Evolutionary conservation across 2,797 vertebrate genomes (phyloP), one percentile per base, ranked within the genome.

Genomic region (Catostomus latipinnis): DNA sequence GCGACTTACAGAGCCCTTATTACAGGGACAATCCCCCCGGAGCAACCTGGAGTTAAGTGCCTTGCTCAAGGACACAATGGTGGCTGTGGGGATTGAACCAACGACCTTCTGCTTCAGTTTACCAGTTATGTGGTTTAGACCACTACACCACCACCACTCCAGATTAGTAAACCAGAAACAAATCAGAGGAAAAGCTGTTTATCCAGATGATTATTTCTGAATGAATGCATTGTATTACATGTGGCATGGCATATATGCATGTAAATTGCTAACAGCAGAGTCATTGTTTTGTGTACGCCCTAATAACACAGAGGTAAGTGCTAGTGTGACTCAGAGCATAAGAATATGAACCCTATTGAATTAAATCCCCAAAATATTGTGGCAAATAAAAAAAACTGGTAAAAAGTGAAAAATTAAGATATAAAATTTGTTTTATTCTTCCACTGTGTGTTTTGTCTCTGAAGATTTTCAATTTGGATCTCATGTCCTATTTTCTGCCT

Each of bases 341-440:
- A 93, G 93, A 91, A 86, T 93, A 95, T 95, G 94, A 95, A 95
- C 94, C 94, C 94, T 95, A 95, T 95, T 95, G 94, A 95, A 94
- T 86, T 82, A 70, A 93, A 90, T 88, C 84, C 82, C 85, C 85
- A 83, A 87, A 34, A 76, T 79, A 84, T 75, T 62, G 61, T 81
- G 14, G 53, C 12, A 71, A 77, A 34, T 3, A 34, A 34, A 34
- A 34, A 52, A 79, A 89, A 84, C 88, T 84, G 81, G 75, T 90
- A 74, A 89, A 84, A 86, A 88, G 82, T 80, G 83, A 81, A 74
- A 45, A 83, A 78, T 74, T 86, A 87, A 84, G 83, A 83, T 78
- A 83, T 74, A 46, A 74, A 3, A 3, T 34, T 52, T 71, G 57
- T 77, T 85, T 78, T 67, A 78, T 82, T 74, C 74, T 76, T 86